These are phyloP conservation scores for Syngnathus floridae DNA, from an alignment of 2,113 vertebrate species.

Conservation along the genomic window DNA sequence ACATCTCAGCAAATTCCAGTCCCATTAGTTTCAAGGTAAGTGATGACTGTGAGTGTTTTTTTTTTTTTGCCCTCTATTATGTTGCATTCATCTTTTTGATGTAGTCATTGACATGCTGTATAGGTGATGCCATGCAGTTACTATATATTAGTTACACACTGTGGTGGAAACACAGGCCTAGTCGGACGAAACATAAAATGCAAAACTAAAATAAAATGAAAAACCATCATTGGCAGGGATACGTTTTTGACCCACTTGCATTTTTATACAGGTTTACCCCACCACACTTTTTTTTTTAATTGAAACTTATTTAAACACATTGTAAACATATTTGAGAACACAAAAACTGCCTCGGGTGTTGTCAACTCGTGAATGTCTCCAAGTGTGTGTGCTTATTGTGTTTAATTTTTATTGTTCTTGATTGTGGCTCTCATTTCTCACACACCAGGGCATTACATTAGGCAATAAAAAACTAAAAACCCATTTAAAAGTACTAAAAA, in stretches of 20 bases:
- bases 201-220: background rate
- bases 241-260: background rate
- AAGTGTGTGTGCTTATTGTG: background rate
- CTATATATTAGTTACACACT: background rate
- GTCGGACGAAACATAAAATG: background rate
- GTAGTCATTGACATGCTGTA: background rate
- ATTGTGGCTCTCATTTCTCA: background rate
- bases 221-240: background rate
- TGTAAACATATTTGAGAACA: background rate
- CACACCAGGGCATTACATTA: background rate
- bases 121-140: background rate
- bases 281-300: background rate
- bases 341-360: background rate
- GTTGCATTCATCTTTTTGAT: background rate
- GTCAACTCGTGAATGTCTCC: too few species aligned
- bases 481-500: background rate
- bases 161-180: background rate
- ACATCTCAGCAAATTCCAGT: background rate
- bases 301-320: background rate
- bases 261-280: too few species aligned
- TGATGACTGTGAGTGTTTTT: background rate
- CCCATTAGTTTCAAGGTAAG: background rate
- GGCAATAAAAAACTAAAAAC: background rate
- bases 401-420: background rate
- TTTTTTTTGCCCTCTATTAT: background rate